Conservation (phyloP, 1,140 invertebrate species). For the Helicorthomorpha holstii region DNA sequence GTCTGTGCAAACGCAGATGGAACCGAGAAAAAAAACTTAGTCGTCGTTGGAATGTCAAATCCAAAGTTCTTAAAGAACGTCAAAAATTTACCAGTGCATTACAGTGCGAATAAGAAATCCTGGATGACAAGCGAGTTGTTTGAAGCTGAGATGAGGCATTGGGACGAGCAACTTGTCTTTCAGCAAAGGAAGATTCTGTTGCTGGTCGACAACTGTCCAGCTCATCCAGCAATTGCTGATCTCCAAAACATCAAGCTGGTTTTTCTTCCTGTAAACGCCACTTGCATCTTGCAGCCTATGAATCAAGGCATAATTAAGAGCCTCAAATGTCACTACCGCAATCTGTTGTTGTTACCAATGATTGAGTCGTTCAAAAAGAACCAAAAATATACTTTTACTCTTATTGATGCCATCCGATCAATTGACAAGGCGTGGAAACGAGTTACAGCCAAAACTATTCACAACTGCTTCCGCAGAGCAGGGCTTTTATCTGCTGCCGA, state of each 20-base stretch:
- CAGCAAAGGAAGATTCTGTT: conserved; percentile 24
- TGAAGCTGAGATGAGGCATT: not conserved
- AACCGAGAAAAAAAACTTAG: conserved; percentile 22
- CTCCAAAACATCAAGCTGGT: conserved; percentile 22
- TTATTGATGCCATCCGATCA: conserved; percentile 7
- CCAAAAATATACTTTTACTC: not conserved
- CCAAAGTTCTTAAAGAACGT: conserved; percentile 29
- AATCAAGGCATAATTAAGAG: conserved; percentile 28
- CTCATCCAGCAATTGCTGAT: conserved; percentile 19
- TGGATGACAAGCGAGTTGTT: conserved; percentile 30
- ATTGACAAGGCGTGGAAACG: conserved; percentile 4
- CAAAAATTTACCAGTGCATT: conserved; percentile 22
- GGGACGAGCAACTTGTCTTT: conserved; percentile 1
- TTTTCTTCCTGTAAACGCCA: conserved; percentile 29
- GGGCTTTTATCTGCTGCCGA: not conserved
- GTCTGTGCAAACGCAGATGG: conserved; percentile 21
- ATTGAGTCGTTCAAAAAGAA: conserved; percentile 1
- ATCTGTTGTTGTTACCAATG: not conserved
- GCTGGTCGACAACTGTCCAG: conserved; percentile 30
- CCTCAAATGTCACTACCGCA: conserved; percentile 15
- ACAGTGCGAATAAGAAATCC: conserved; percentile 26
- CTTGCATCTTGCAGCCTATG: conserved; percentile 28
- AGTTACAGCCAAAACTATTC: conserved; percentile 3
- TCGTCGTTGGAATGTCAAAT: conserved; percentile 31
- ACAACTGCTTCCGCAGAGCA: conserved; percentile 9